A percentile compares a stretch with the other conserved stretches of the same genome.
Evolutionary conservation across 2,113 vertebrate genomes (phyloP).

Genomic region (Anas platyrhynchos): DNA sequence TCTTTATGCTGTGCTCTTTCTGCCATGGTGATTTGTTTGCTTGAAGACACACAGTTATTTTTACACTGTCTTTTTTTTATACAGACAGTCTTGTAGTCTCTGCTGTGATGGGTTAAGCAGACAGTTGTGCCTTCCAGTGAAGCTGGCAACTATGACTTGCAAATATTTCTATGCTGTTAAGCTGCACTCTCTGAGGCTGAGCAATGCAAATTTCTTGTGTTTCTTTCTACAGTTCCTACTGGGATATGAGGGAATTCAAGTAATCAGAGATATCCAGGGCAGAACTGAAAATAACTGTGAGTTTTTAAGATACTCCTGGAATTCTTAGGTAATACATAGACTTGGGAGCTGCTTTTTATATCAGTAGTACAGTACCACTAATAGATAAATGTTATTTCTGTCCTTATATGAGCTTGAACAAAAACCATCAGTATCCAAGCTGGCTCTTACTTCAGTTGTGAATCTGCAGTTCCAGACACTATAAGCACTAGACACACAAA

Average conservation of each 20-base stretch:
- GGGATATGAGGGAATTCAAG: background rate
- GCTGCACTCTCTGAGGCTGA: background rate
- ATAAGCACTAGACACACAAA: background rate
- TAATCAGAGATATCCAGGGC: background rate
- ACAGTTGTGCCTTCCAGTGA: slow-evolving; percentile 19
- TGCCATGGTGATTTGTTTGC: slow-evolving; percentile 1
- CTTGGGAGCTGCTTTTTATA: background rate
- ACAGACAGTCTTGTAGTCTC: background rate
- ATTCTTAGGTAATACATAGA: background rate
- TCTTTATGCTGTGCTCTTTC: slow-evolving; percentile 6
- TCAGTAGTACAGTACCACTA: background rate
- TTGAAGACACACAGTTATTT: slow-evolving; percentile 31
- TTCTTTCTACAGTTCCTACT: background rate
- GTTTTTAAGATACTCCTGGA: background rate
- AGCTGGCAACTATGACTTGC: slow-evolving; percentile 30
- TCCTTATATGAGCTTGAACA: background rate
- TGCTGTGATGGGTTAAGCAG: background rate
- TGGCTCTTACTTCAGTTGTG: background rate
- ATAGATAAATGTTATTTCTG: background rate
- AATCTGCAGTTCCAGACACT: background rate
- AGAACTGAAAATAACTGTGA: background rate
- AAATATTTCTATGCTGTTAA: slow-evolving; percentile 33
- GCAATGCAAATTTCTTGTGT: background rate
- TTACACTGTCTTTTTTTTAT: background rate
- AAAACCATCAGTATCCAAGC: background rate